Conservation (phyloP, 1,140 invertebrate species). For the Tetragnatha versicolor region DNA sequence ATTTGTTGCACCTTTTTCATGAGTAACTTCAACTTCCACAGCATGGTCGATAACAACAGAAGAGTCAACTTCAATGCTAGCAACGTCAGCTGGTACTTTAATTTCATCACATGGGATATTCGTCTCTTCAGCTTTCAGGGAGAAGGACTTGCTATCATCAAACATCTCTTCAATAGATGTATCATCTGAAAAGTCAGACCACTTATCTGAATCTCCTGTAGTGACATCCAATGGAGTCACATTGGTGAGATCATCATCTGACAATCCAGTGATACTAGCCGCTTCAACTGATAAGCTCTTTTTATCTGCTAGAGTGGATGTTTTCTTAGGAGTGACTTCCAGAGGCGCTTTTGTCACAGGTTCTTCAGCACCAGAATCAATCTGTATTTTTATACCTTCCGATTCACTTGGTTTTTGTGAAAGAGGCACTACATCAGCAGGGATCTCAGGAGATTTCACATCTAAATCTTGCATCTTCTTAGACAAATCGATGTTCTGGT, state of each 20-base stretch:
- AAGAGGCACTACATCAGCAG: not conserved
- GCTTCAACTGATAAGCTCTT: too few species aligned
- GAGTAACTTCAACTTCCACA: not conserved
- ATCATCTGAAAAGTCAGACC: constrained; percentile 31
- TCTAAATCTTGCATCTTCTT: not conserved
- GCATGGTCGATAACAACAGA: not conserved
- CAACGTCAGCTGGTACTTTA: not conserved
- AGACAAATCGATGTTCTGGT: too few species aligned
- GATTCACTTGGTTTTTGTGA: not conserved
- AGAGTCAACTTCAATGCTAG: not conserved
- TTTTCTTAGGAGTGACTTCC: not conserved
- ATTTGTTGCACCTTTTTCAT: too few species aligned
- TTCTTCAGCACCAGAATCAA: not conserved
- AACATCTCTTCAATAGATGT: constrained; percentile 25
- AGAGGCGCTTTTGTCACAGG: not conserved
- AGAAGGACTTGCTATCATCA: not conserved
- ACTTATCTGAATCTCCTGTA: constrained; percentile 40
- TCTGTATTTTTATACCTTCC: not conserved
- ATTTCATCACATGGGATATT: not conserved
- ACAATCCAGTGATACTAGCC: not conserved
- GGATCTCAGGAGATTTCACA: not conserved
- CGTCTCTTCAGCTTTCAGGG: not conserved
- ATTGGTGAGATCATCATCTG: constrained; percentile 46
- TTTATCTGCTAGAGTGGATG: too few species aligned
- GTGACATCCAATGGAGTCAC: constrained; percentile 37